Conservation (phyloP, 2,888 invertebrate genomes). For the Cryptocephalus moraei region DNA sequence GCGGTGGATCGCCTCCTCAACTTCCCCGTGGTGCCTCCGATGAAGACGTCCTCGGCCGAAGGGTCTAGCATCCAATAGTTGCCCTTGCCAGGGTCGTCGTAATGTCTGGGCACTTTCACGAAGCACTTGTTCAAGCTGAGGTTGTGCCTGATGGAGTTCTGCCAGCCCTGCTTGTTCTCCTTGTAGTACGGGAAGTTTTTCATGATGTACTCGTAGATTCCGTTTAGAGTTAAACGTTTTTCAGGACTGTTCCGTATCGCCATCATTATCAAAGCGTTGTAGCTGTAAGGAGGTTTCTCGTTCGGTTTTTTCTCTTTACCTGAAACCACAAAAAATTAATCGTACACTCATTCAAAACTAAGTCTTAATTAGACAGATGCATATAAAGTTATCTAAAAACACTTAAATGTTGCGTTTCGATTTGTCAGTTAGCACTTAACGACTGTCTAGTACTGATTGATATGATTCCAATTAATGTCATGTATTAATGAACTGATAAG, state of each 20-base stretch:
- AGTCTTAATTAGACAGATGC: too few relatives aligned
- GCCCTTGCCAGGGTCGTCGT: constrained; percentile 98
- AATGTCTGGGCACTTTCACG: constrained; percentile 95
- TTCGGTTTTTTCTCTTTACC: constrained; percentile 58
- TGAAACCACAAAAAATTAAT: constrained; percentile 12
- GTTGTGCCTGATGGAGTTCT: constrained; percentile 97
- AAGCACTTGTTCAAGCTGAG: constrained; percentile 97
- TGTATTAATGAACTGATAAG: too few relatives aligned
- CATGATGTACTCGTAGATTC: constrained; percentile 98
- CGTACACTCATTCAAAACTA: too few relatives aligned
- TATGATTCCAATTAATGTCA: too few relatives aligned
- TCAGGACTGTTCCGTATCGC: constrained; percentile 92
- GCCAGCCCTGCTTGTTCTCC: constrained; percentile 98
- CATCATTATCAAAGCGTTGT: constrained; percentile 99
- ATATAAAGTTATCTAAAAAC: too few relatives aligned
- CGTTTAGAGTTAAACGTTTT: constrained; percentile 87
- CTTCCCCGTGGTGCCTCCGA: constrained; percentile 93
- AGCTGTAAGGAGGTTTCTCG: constrained; percentile 95
- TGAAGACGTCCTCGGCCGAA: constrained; percentile 94
- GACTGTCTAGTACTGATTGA: too few relatives aligned
- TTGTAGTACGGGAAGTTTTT: constrained; percentile 96
- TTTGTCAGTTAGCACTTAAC: too few relatives aligned
- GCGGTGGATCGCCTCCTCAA: constrained; percentile 82
- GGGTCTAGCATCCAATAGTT: constrained; percentile 99
- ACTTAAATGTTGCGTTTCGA: too few relatives aligned